A percentile compares a stretch with the other conserved stretches of the same genome.
These are phyloP conservation scores for Fulica atra DNA, from an alignment of 2,113 vertebrate species.

Conservation along the genomic window DNA sequence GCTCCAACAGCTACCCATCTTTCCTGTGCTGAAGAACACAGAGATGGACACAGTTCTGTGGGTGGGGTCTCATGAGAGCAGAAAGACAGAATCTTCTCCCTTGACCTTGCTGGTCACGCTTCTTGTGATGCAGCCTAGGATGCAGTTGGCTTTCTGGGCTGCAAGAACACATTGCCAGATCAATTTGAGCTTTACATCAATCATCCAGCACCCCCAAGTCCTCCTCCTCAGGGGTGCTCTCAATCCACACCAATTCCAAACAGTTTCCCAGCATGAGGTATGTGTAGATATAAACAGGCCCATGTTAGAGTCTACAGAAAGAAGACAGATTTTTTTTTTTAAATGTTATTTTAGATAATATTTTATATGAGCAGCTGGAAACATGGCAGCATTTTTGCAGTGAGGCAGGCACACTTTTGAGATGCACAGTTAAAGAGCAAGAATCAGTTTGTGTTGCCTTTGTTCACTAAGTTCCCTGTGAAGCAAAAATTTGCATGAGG, in stretches of 20 bases:
- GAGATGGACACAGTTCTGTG: too few species aligned
- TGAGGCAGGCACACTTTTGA: background rate
- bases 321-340: background rate
- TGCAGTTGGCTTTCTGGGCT: too few species aligned
- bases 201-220: too few species aligned
- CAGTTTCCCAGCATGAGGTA: background rate
- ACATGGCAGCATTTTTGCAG: background rate
- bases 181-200: too few species aligned
- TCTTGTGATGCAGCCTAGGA: too few species aligned
- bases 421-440: slow-evolving; percentile 4
- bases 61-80: too few species aligned
- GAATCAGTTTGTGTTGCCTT: slow-evolving; percentile 43
- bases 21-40: too few species aligned
- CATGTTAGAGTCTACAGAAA: background rate
- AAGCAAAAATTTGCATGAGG: slow-evolving; percentile 58
- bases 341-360: background rate
- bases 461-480: slow-evolving; percentile 42
- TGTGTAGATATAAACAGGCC: background rate
- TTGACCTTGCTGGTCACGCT: too few species aligned
- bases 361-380: background rate
- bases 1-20: too few species aligned
- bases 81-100: too few species aligned
- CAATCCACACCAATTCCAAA: background rate
- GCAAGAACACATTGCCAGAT: too few species aligned
- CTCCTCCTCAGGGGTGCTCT: too few species aligned